Base-by-base conservation (phyloP, 35 echinoderm and acorn worm genomes). In the Ophioderma brevispina region DNA sequence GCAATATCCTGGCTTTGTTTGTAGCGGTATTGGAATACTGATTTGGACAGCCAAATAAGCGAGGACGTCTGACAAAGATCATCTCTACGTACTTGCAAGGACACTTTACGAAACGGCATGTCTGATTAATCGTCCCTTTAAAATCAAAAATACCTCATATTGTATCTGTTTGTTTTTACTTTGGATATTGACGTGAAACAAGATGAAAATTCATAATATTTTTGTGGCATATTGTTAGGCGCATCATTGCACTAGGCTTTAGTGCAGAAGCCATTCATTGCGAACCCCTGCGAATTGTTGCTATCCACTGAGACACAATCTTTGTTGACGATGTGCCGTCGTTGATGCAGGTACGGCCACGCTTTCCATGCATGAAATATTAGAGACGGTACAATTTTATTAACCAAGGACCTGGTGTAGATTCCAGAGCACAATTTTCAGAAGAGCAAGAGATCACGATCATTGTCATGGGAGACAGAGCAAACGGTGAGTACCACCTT, bases 401-500 rank as follows among this genome's bases (percentile, higher is more conserved):
- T 18, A 92, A 78, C 5, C 31, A 43, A 39, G 89, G 88, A 28
- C 78, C 32, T 36, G 80, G 78, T 32, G 34, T 94, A 21, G 83
- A 87, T 41, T n/a, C 93, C 93, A 14, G 79, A 87, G 11, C 37
- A 49, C 10, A 76, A 59, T 6, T 31, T 92, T 34, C 59, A 87
- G 1, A 30, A 77, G 33, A 77, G 77, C 8, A 31, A 30, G 5
- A 38, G 49, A 35, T 35, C 81, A 13, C 40, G 90, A 89, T 88
- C 33, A 25, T 39, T 5, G 81, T 96, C 6, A 56, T 92, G 10
- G 94, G 94, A 11, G 70, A 96, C 43, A 33, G 49, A 32, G 85
- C 81, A 21, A 78, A 81, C 37, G 94, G 94, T 6, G 90, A 96
- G 55, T 96, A 96, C 79, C 75, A 90, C 37, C 76, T 96, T 8